Evolutionary conservation across 2,797 vertebrate genomes (phyloP).

Genomic region (Brotogeris chrysoptera): DNA sequence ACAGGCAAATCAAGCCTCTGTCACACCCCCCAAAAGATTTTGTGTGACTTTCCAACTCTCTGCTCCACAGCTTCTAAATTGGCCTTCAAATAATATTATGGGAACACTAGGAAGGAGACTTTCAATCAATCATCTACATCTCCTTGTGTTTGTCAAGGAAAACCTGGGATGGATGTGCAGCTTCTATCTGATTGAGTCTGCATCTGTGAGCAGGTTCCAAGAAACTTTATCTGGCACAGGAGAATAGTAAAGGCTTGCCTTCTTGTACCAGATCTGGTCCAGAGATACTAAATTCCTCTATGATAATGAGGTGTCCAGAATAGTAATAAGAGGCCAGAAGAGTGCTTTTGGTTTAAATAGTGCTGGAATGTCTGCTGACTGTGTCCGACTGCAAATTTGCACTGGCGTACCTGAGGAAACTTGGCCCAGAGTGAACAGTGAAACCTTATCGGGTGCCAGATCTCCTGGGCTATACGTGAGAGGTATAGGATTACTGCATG

Average conservation of each 20-base stretch:
- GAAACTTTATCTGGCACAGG: constrained; percentile 38
- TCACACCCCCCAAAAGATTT: not conserved
- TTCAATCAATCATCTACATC: not conserved
- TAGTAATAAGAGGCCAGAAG: constrained; percentile 30
- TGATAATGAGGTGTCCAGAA: constrained; percentile 61
- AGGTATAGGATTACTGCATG: not conserved
- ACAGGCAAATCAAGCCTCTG: not conserved
- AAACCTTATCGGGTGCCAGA: constrained; percentile 43
- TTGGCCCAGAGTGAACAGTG: not conserved
- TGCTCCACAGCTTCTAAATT: not conserved
- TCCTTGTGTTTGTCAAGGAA: constrained; percentile 15
- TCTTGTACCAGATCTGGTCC: constrained; percentile 20
- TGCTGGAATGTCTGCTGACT: constrained; percentile 12
- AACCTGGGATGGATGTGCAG: not conserved
- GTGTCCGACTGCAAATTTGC: not conserved
- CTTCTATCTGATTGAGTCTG: not conserved
- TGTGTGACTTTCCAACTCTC: not conserved
- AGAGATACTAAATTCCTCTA: constrained; percentile 56
- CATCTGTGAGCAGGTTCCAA: constrained; percentile 10
- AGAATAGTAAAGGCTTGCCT: constrained; percentile 48
- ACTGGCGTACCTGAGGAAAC: not conserved
- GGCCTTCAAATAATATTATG: not conserved
- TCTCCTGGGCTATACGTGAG: not conserved
- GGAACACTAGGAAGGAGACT: not conserved
- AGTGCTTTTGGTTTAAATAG: not conserved